These are phyloP conservation scores for Urechis unicinctus DNA, from an alignment of 2,888 invertebrate species.

Conservation along the genomic window DNA sequence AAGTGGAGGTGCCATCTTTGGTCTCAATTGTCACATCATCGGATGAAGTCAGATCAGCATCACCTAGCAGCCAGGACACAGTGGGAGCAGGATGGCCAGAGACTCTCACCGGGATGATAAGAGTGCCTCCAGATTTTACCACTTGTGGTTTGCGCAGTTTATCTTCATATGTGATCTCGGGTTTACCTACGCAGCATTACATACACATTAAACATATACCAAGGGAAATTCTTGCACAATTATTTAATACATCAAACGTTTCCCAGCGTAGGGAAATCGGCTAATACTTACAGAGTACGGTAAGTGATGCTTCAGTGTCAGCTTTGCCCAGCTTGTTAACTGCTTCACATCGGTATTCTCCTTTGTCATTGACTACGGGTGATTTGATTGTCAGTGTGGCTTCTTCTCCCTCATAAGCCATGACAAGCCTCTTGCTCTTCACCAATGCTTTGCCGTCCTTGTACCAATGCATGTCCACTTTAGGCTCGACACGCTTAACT, in stretches of 20 bases:
- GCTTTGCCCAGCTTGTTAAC: slow-evolving; percentile 43
- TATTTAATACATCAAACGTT: too few relatives aligned
- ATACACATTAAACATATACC: not conserved
- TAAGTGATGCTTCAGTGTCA: slow-evolving; percentile 36
- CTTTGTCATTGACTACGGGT: slow-evolving; percentile 38
- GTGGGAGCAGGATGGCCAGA: slow-evolving; percentile 19
- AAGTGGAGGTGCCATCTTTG: slow-evolving; percentile 11
- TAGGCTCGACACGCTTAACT: slow-evolving; percentile 20
- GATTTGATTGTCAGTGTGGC: slow-evolving; percentile 60
- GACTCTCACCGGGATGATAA: slow-evolving; percentile 16
- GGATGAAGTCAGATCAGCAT: slow-evolving; percentile 6
- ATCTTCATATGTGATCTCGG: slow-evolving; percentile 15
- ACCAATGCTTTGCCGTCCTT: slow-evolving; percentile 60
- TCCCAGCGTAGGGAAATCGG: too few relatives aligned
- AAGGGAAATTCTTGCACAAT: too few relatives aligned
- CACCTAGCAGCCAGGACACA: slow-evolving; percentile 18
- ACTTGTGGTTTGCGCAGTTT: slow-evolving; percentile 9
- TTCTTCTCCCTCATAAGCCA: slow-evolving; percentile 57
- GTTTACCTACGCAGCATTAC: slow-evolving; percentile 4
- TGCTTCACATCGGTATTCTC: slow-evolving; percentile 39
- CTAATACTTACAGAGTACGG: slow-evolving; percentile 42
- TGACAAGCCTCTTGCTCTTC: slow-evolving; percentile 53
- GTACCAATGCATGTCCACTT: slow-evolving; percentile 35
- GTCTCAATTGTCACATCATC: slow-evolving; percentile 14
- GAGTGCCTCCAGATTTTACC: slow-evolving; percentile 12